Conservation (phyloP, 35 echinoderm and acorn worm species). For the Diadema setosum region DNA sequence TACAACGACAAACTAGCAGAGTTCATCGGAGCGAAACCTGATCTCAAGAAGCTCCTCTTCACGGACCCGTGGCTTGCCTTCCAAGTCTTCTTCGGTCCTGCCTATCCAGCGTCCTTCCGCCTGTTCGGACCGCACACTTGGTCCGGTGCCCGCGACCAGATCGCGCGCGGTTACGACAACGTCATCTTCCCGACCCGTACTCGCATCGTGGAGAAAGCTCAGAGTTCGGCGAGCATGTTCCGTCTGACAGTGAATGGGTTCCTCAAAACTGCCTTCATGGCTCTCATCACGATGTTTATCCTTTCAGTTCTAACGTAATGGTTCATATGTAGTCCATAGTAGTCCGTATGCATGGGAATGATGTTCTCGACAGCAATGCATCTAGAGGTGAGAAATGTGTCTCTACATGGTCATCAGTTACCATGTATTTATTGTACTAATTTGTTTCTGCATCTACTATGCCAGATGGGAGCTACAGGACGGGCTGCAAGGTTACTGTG, state of each 20-base stretch:
- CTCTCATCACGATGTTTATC: background rate
- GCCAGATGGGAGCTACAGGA: too few relatives aligned
- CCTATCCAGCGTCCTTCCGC: constrained; percentile 63
- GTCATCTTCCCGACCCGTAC: constrained; percentile 22
- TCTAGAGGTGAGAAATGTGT: too few relatives aligned
- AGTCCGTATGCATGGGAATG: too few relatives aligned
- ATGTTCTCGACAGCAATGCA: too few relatives aligned
- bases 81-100: constrained; percentile 69
- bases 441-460: too few relatives aligned
- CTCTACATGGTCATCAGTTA: too few relatives aligned
- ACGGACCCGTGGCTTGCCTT: constrained; percentile 49
- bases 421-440: too few relatives aligned
- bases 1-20: constrained; percentile 38
- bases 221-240: background rate
- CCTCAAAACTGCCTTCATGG: constrained; percentile 11
- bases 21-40: constrained; percentile 47
- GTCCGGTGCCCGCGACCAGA: constrained; percentile 57
- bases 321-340: too few relatives aligned
- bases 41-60: background rate
- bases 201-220: background rate
- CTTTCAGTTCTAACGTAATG: background rate
- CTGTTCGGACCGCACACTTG: constrained; percentile 77
- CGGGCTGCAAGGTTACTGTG: too few relatives aligned
- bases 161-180: constrained; percentile 48
- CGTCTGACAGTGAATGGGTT: background rate